Evolutionary conservation across 2,888 invertebrate species (phyloP).

Genomic region (Amphipoea lucens): DNA sequence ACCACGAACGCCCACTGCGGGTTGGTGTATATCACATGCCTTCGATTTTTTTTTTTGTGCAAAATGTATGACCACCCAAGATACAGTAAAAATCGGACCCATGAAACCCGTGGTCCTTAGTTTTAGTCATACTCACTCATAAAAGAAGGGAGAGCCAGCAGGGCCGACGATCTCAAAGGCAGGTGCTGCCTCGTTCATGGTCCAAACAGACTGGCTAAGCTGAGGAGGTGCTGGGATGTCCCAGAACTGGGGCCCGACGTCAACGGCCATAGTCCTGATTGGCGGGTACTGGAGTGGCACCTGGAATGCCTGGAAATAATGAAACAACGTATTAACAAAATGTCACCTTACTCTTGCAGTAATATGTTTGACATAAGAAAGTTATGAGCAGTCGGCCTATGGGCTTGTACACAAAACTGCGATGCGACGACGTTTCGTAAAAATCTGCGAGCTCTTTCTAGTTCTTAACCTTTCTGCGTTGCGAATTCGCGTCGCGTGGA

Average conservation of each 20-base stretch:
- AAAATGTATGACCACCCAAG: background rate
- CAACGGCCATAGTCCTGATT: slow-evolving; percentile 28
- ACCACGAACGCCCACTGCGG: too few species aligned
- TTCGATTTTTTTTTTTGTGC: background rate
- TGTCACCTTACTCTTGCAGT: background rate
- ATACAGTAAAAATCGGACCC: background rate
- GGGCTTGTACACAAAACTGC: too few species aligned
- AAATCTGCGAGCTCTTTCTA: too few species aligned
- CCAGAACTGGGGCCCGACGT: slow-evolving; percentile 20
- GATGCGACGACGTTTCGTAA: too few species aligned
- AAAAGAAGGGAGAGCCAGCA: slow-evolving; percentile 20
- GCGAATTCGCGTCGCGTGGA: too few species aligned
- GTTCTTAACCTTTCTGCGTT: too few species aligned
- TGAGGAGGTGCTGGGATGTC: slow-evolving; percentile 31
- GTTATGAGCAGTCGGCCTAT: too few species aligned
- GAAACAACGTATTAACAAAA: background rate
- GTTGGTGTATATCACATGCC: background rate
- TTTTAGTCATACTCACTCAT: slow-evolving; percentile 40
- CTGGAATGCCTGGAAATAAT: slow-evolving; percentile 30
- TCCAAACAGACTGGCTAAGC: slow-evolving; percentile 25
- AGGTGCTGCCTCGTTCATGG: slow-evolving; percentile 16
- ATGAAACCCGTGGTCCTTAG: background rate
- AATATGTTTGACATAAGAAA: background rate
- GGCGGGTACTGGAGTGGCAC: slow-evolving; percentile 16
- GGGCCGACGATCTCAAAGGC: slow-evolving; percentile 19